Evolutionary conservation across 2,888 invertebrate genomes (phyloP), one percentile per base, ranked within the genome.

Genomic region (Agapostemon virescens): DNA sequence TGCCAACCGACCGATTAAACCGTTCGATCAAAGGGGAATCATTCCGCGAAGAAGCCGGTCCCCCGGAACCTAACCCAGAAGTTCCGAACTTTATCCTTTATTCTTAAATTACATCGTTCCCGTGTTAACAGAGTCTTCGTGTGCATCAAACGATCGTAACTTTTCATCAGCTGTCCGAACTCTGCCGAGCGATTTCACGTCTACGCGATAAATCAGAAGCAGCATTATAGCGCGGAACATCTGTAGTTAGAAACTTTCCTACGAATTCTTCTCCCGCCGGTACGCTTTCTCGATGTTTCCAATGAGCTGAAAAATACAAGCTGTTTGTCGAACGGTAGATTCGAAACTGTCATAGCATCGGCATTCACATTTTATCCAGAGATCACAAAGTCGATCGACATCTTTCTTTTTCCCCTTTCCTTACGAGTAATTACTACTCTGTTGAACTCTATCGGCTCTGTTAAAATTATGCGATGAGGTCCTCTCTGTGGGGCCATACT

Each of bases 101-200:
- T 55, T 55, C 55, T 55, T 55, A 55, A 55, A 33, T 61, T 61
- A 61, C 61, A 33, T 33, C 33, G 61, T 61, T 61, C 33, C 20
- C 33, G 61, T 61, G 61, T 61, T 61, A 61, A 61, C 33, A 33
- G 61, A 61, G 61, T 33, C 61, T 61, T 61, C 61, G 61, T 33
- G 61, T 33, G 61, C 61, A 61, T 63, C 36, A 63, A 36, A 63
- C 36, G 36, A n/a, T 63, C 36, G 33, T 63, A 63, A 63, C 69
- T 40, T 33, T 63, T 36, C 63, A n/a, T 36, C 36, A 33, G n/a
- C 33, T 63, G 36, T 63, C 36, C 13, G 36, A 63, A 36, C 63
- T 63, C 61, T n/a, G 36, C 63, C 55, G 38, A 36, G 20, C 63
- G 36, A 63, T 36, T 63, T 36, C 63, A 63, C 63, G 63, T 63